Evolutionary conservation across 2,113 vertebrate species (phyloP), one percentile per base, ranked within the genome.

Genomic region (Cyanocitta stelleri): DNA sequence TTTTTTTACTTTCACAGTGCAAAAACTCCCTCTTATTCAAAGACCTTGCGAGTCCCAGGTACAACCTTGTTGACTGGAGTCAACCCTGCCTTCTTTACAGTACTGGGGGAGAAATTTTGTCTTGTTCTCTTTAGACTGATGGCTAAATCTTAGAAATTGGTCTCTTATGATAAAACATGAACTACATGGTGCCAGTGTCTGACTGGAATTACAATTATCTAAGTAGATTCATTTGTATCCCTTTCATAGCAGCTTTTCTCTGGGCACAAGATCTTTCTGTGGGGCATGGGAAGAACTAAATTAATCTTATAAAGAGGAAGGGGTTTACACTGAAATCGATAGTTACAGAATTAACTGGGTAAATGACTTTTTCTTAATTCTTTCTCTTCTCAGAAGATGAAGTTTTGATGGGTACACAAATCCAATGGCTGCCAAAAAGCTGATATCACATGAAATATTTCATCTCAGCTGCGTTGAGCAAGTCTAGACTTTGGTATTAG

Each of bases 361-460:
- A 97, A 97, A 97, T 96, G 74, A 82, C 95, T 85, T 97, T 97
- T 92, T 95, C 86, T 95, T 96, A 97, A 97, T 97, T 97, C 95
- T 96, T 97, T 94, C 96, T 96, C 88, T 95, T 97, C 97, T 98
- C 86, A 96, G 97, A 97, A 98, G 95, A 96, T 95, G 75, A 87
- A 95, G 96, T 97, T 97, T 97, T 96, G 97, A 96, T 97, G 92
- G 97, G 94, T 95, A 94, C 88, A 89, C 94, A 97, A 97, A 97
- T 93, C 90, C 89, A 95, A 33, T 75, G 91, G 80, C 93, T 97
- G 94, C 73, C 86, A 97, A 98, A 96, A 97, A 96, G 69, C 92
- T 87, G 97, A 96, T 97, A 97, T 87, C 5, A 1, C 93, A 94
- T 91, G 91, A 97, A 98, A 96, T 92, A 96, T 93, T 97, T 89